Base-by-base conservation (phyloP, 64 coral and sea anemone genomes). In the Porites australiensis region DNA sequence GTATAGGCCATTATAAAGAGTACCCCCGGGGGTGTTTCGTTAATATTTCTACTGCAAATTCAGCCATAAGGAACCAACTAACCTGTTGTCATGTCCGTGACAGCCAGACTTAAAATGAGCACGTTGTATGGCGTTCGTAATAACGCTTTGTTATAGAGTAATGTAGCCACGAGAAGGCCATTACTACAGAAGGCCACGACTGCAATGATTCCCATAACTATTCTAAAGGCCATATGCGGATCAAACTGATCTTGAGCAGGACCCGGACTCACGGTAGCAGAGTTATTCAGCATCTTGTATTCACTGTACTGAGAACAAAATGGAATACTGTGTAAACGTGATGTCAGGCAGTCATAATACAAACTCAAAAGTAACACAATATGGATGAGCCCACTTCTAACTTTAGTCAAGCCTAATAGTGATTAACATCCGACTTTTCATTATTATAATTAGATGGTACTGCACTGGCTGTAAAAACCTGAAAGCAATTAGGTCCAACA, bases 111-210 rank as follows among this genome's bases (percentile, higher is more conserved):
- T 37, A 94, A 13, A 49, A 94, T 88, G 16, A 94, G 74, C 5
- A 94, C 59, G 18, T 85, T 94, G 50, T 94, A 94, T 12, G 92
- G 74, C 15, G 74, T 94, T 48, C 68, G 77, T n/a, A 94, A 37
- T 13, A 94, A 47, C 3, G 44, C 14, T 72, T 77, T 79, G 77
- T 94, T 94, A 23, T 61, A 65, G 23, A 82, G 2, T 15, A 94
- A 89, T 18, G 82, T 19, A 12, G 72, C 9, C 0, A 89, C 86
- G 2, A 94, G 67, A 2, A 89, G 66, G 13, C 86, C 86, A 82
- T 94, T 94, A 16, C 92, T 70, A 13, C 52, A 50, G 16, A 94
- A 22, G 8, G 92, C 77, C 50, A 94, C 50, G 16, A 88, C 83
- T 1, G 92, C 75, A 5, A 94, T 89, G 9, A 89, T 82, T 23